These are phyloP conservation scores for Lagocephalus sceleratus DNA, from an alignment of 2,797 vertebrate genomes.

Conservation along the genomic window DNA sequence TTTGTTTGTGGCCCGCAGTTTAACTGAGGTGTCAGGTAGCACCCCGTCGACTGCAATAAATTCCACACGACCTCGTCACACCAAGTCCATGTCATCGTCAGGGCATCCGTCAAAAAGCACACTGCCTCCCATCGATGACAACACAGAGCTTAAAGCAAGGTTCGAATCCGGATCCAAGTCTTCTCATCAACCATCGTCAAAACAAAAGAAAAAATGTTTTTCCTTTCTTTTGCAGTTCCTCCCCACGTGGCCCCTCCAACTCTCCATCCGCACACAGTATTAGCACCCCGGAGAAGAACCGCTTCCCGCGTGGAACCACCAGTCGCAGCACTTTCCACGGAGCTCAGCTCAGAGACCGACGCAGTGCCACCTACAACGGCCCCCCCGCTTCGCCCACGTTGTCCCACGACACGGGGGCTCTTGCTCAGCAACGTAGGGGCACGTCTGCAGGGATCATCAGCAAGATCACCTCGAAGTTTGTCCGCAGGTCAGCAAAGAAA, in stretches of 20 bases:
- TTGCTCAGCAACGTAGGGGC: conserved; percentile 88
- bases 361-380: conserved; percentile 93
- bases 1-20: conserved; percentile 62
- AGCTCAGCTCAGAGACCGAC: conserved; percentile 93
- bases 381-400: conserved; percentile 91
- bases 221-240: conserved; percentile 58
- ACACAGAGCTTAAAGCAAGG: conserved; percentile 91
- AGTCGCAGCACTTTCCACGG: conserved; percentile 98
- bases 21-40: conserved; percentile 89
- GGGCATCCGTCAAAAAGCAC: conserved; percentile 93
- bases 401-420: conserved; percentile 89
- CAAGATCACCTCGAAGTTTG: conserved; percentile 98
- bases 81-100: conserved; percentile 98
- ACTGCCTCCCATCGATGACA: conserved; percentile 94
- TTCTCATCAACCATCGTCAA: too few species aligned
- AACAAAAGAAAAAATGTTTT: too few species aligned
- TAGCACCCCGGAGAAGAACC: conserved; percentile 94
- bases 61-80: conserved; percentile 90
- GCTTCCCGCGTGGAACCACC: conserved; percentile 94
- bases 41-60: conserved; percentile 74
- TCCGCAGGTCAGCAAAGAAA: conserved; percentile 86
- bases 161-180: conserved; percentile 47
- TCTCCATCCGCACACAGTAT: conserved; percentile 98
- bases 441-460: conserved; percentile 95
- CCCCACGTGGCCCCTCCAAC: conserved; percentile 85